Evolutionary conservation across 2,888 invertebrate species (phyloP), one percentile per base, ranked within the genome.

Genomic region (Halictus ligatus): DNA sequence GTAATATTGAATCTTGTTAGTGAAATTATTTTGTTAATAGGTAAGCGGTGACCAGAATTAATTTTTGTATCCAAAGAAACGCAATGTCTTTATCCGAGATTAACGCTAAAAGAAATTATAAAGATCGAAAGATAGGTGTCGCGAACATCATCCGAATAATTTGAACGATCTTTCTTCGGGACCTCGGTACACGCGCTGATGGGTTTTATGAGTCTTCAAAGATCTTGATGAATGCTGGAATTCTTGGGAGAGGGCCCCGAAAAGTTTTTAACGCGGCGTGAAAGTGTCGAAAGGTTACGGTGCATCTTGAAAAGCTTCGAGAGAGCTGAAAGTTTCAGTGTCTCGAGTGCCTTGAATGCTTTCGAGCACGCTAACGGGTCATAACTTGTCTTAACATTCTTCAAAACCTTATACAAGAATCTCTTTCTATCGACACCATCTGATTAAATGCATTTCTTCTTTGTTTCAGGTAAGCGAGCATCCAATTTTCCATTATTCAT

Each of bases 381-480:
- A 18, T 35, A 67, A 35, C 12, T 2, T 21, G 35, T 8, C 35
- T 35, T 78, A 35, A 64, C 50, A n/a, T n/a, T 5, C 7, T 60
- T 25, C 60, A 6, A 5, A 29, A 13, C 0, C 2, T 13, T 25
- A 25, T 25, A 13, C 1, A 12, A 67, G 35, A 15, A 35, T 35
- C 8, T 67, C 35, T 35, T 8, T 2, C 29, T 18, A 18, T 67
- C 35, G 2, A 18, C 7, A 10, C 18, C 18, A 15, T 67, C 15
- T 8, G 18, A 8, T 67, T 13, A 1, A 35, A 67, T 18, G 7
- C n/a, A 50, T 75, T 43, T 75, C 40, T 71, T 79, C 50, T 88
- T 13, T 88, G 88, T 88, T 88, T 29, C 88, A 88, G 88, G 88
- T 88, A 88, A 88, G 88, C 50, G 79, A 79, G n/a, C 25, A 48